These are phyloP conservation scores for Sussaba pulchella DNA, from an alignment of 2,888 invertebrate genomes.

Conservation along the genomic window DNA sequence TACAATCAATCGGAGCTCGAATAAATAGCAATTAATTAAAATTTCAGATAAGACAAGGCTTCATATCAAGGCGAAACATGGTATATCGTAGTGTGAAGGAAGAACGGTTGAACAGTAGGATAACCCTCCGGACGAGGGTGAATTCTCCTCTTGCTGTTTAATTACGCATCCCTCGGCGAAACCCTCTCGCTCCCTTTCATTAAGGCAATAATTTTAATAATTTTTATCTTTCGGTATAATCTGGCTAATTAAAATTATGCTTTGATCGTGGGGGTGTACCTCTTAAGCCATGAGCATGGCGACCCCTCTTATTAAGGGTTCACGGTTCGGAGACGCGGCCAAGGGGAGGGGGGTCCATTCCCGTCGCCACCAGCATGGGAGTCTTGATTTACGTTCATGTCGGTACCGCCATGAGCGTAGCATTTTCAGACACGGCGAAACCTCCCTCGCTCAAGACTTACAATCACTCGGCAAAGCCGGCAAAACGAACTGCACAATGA, in stretches of 20 bases:
- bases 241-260: slow-evolving; percentile 84
- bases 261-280: slow-evolving; percentile 82
- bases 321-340: slow-evolving; percentile 18
- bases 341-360: slow-evolving; percentile 37
- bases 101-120: slow-evolving; percentile 18
- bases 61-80: neutral
- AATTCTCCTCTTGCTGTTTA: slow-evolving; percentile 80
- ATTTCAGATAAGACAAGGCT: neutral
- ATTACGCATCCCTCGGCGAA: slow-evolving; percentile 81
- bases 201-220: slow-evolving; percentile 85
- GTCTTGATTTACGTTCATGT: slow-evolving; percentile 63
- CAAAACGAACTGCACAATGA: slow-evolving; percentile 50
- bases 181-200: slow-evolving; percentile 82
- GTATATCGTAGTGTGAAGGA: slow-evolving; percentile 41
- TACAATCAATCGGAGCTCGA: too few species aligned
- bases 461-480: slow-evolving; percentile 57
- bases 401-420: slow-evolving; percentile 46
- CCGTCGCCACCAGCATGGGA: slow-evolving; percentile 59
- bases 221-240: slow-evolving; percentile 84
- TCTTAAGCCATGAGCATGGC: slow-evolving; percentile 70
- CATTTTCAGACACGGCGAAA: slow-evolving; percentile 49
- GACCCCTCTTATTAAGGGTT: slow-evolving; percentile 46
- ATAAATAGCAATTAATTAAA: too few species aligned
- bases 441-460: slow-evolving; percentile 48
- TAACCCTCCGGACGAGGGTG: slow-evolving; percentile 69